Base-by-base conservation (phyloP, 2,888 invertebrate species). In the Gymnoscelis rufifasciata region DNA sequence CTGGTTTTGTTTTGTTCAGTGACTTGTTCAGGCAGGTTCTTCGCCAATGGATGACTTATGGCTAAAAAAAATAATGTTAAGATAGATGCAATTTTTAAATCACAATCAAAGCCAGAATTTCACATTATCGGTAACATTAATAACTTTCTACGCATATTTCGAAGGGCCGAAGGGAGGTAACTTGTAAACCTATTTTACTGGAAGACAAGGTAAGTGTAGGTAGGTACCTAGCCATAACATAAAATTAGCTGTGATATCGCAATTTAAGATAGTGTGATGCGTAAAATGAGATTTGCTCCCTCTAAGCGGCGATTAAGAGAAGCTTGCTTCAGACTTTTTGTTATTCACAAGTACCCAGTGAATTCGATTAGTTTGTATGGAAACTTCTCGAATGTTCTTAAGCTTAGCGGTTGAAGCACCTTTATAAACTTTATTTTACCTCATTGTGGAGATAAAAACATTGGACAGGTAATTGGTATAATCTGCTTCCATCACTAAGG, bases 241-340 rank as follows among this genome's bases (percentile, higher is more conserved):
- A 10, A 31, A 8, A 37, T 42, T 26, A 47, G 41, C 49, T 49
- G 14, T 29, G 24, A 10, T 13, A 44, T 43, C 36, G 38, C 46
- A 55, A 53, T 49, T 51, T 51, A 47, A 53, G 49, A 49, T 53
- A 56, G 56, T 53, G 51, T 39, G 46, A 47, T 50, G 52, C 50
- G 52, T 53, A 43, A 56, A 51, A 56, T 56, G 48, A 48, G 51
- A 51, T 51, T 52, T 46, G 40, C 43, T 46, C 44, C 47, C 51
- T 52, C 48, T 45, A 42, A 52, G 45, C 48, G 52, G 45, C 47
- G 42, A 48, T 52, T 48, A 45, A 41, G 50, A 40, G 47, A 51
- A 42, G 27, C 50, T 50, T 39, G 50, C 23, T 50, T 37, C 29
- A 30, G 43, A 43, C 50, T 46, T 50, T 50, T 50, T 42, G 35